A percentile compares a stretch with the other conserved stretches of the same genome.
phyloP scores from a whole-genome alignment of 1,140 invertebrate genomes.

The Chrysomallon squamiferum region DNA sequence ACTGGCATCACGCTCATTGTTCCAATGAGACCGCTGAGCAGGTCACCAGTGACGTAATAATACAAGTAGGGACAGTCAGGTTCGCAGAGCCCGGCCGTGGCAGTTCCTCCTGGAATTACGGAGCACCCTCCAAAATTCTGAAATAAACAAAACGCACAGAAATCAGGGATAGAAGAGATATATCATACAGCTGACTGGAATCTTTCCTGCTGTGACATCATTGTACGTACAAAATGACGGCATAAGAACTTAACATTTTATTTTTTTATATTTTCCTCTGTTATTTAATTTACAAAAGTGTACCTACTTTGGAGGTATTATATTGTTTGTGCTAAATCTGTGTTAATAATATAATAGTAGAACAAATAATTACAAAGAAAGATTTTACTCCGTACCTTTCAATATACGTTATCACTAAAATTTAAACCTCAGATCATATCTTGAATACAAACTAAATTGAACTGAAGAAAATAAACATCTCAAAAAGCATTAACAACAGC shows the following conservation, averaged over 20 bases:
- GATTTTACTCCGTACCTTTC: too few species aligned
- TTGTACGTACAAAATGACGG: not conserved
- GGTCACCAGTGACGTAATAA: not conserved
- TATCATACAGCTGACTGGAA: not conserved
- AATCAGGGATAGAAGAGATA: not conserved
- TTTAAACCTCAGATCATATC: too few species aligned
- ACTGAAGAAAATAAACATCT: too few species aligned
- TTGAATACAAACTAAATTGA: not conserved
- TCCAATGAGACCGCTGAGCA: not conserved
- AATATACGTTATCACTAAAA: too few species aligned
- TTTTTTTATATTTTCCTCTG: not conserved
- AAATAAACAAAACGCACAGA: not conserved
- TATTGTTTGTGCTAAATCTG: too few species aligned
- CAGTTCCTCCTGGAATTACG: not conserved
- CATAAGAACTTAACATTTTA: not conserved
- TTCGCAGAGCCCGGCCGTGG: not conserved
- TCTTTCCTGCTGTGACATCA: not conserved
- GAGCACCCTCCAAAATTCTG: not conserved
- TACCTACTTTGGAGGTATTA: not conserved
- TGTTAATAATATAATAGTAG: too few species aligned
- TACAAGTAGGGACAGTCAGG: slow-evolving; percentile 4
- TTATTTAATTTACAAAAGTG: not conserved
- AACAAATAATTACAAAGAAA: too few species aligned
- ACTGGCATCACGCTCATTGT: not conserved
- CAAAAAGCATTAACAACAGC: not conserved